Evolutionary conservation across 1,140 invertebrate species (phyloP), one percentile per base, ranked within the genome.

Genomic region (Drosophila asahinai): DNA sequence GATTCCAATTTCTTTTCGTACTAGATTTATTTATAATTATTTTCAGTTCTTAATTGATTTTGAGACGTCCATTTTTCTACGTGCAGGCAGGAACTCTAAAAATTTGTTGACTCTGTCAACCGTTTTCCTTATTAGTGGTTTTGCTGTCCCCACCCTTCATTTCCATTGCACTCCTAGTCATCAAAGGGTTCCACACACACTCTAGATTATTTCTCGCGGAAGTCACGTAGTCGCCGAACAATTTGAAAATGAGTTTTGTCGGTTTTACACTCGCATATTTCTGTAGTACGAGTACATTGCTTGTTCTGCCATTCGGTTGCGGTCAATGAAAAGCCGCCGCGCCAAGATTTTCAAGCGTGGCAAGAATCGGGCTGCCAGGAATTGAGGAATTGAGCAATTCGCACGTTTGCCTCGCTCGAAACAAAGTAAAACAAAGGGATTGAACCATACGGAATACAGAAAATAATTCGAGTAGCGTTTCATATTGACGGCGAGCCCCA

Each of bases 221-320:
- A 90, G 86, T 90, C 86, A 90, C 86, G 86, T 90, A 90, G 79
- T 66, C 67, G 82, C 45, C 55, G 81, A 83, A 80, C 78, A 86
- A 90, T 90, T 90, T 90, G 86, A 90, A 90, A 90, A 90, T 90
- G 81, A 90, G 86, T 90, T 90, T 90, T 90, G 86, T 82, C 81
- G 86, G 81, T 89, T 86, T 84, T 86, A 80, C 65, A 82, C 75
- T 63, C 68, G 60, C 64, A 76, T 80, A 82, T 60, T 75, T 86
- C 59, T 55, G 54, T 55, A 55, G 54, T 55, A 38, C 33, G 54
- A 55, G 54, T 15, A 65, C 40, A 71, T 68, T 67, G 84, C 82
- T 81, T 86, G 72, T 58, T 80, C 70, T 81, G 80, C 64, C 40
- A 47, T 75, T 75, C 68, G 47, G 83, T 80, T 87, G 84, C 84